These are phyloP conservation scores for Centropyge bicolor DNA, from an alignment of 2,797 vertebrate genomes.

Conservation along the genomic window DNA sequence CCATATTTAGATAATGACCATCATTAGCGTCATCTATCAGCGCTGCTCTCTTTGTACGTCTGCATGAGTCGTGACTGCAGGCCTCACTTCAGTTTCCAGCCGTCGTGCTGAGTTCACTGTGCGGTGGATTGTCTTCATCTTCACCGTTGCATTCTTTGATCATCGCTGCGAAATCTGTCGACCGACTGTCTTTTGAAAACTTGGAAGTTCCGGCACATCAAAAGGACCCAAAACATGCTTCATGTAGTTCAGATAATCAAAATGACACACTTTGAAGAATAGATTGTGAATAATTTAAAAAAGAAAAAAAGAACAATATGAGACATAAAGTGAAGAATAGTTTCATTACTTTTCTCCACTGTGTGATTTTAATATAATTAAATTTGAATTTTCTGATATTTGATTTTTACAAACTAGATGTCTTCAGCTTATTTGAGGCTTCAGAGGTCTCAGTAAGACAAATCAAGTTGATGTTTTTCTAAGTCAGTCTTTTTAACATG, in stretches of 20 bases:
- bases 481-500: not conserved
- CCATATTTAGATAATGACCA: not conserved
- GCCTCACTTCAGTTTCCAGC: not conserved
- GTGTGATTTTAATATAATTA: not conserved
- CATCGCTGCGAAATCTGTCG: constrained; percentile 18
- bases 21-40: constrained; percentile 19
- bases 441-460: not conserved
- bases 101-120: not conserved
- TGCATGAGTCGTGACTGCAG: not conserved
- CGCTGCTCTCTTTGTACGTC: not conserved
- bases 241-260: constrained; percentile 43
- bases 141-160: constrained; percentile 40
- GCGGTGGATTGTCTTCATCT: constrained; percentile 16
- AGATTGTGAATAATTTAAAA: constrained; percentile 37
- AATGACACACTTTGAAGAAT: constrained; percentile 43
- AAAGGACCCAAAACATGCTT: constrained; percentile 26
- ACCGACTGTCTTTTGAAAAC: constrained; percentile 20
- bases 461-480: not conserved
- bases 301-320: not conserved
- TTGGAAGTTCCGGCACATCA: constrained; percentile 41
- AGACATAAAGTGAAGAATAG: not conserved
- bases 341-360: not conserved
- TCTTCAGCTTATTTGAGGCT: not conserved
- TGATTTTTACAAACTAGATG: not conserved
- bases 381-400: not conserved